Evolutionary conservation across 2,888 invertebrate species (phyloP), one percentile per base, ranked within the genome.

Genomic region (Hydrotaea cyrtoneurina): DNA sequence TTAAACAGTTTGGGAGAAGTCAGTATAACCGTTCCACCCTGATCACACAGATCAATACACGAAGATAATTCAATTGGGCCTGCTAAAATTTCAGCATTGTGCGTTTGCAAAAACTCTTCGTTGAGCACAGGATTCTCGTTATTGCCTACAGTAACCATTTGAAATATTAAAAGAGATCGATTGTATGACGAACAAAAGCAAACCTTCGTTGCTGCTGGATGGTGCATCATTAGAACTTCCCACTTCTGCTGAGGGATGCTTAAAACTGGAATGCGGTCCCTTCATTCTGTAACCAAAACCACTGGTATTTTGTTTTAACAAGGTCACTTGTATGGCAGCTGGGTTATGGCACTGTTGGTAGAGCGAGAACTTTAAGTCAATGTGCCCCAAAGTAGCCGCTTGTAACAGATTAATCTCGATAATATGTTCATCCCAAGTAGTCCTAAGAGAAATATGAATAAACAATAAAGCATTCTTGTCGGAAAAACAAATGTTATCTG

Each of bases 381-480:
- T 95, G 89, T 98, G 98, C n/a, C 97, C 97, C 78, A 98, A 93
- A 46, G 95, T 94, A 1, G 95, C 95, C 71, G 95, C 95, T 86
- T 96, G 95, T 0, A 97, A 97, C 76, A 98, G 91, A 0, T 97
- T 97, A 8, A 98, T 93, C 91, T 98, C 98, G 88, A 98, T 95
- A 31, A 98, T 94, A 89, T 98, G 98, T 90, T 98, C 98, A 89
- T 98, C 97, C 97, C 97, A 98, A 0, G 98, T 97, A 23, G 96
- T 95, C 73, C 94, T 94, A 89, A 17, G 86, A 4, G 50, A 77
- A n/a, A 62, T 72, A 80, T 31, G 50, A 36, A 2, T 21, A 53
- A 53, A 8, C 39, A 26, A 39, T 46, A n/a, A n/a, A n/a, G n/a
- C n/a, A n/a, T n/a, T n/a, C n/a, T n/a, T n/a, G n/a, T n/a, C n/a